phyloP scores from a whole-genome alignment of 1,140 invertebrate species.

The Mamestra configurata region DNA sequence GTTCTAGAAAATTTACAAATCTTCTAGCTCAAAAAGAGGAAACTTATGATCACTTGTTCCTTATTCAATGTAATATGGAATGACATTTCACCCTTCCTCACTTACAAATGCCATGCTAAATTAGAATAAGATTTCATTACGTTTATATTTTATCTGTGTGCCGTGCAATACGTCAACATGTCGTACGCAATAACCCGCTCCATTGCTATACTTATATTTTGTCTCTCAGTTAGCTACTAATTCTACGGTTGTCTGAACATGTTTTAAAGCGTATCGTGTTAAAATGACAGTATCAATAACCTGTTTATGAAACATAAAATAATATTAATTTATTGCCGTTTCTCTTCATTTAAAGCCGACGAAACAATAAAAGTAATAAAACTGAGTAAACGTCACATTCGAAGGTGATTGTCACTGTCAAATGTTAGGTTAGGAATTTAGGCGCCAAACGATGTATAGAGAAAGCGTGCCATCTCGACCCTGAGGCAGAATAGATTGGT shows the following conservation, averaged over 20 bases:
- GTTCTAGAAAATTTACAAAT: too few relatives aligned
- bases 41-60: too few relatives aligned
- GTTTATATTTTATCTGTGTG: slow-evolving; percentile 17
- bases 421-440: slow-evolving; percentile 77
- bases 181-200: slow-evolving; percentile 30
- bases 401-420: slow-evolving; percentile 53
- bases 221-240: slow-evolving; percentile 45
- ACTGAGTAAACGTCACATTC: too few relatives aligned
- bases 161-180: slow-evolving; percentile 32
- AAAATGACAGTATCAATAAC: slow-evolving; percentile 43
- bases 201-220: slow-evolving; percentile 32
- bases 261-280: slow-evolving; percentile 21
- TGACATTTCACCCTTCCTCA: slow-evolving; percentile 14
- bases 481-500: slow-evolving; percentile 67
- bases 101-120: slow-evolving; percentile 28
- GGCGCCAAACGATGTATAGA: slow-evolving; percentile 75
- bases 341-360: neutral
- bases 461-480: slow-evolving; percentile 73
- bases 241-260: slow-evolving; percentile 45
- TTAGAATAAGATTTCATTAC: slow-evolving; percentile 39
- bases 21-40: too few relatives aligned
- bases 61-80: neutral
- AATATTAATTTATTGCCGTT: neutral
- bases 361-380: neutral
- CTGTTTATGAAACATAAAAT: slow-evolving; percentile 34